Evolutionary conservation across 1,140 invertebrate species (phyloP).

Genomic region (Cephus cinctus): DNA sequence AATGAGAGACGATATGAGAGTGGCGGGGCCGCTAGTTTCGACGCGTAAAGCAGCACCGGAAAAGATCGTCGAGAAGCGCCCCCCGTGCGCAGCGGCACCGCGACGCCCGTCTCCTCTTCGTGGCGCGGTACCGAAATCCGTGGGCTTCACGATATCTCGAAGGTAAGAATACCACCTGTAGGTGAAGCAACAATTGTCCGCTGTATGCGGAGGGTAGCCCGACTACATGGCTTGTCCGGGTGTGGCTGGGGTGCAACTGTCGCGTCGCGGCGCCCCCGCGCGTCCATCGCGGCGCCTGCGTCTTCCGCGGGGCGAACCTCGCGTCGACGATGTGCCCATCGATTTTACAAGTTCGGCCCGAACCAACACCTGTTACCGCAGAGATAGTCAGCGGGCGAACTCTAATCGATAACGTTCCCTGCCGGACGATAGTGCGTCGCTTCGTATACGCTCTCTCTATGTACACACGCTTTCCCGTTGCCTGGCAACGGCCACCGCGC

Average conservation of each 20-base stretch:
- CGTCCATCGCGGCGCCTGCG: conserved; percentile 42
- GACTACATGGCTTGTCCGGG: conserved; percentile 57
- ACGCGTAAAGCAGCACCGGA: neutral
- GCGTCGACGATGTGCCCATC: conserved; percentile 29
- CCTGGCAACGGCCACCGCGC: too few relatives aligned
- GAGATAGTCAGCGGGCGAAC: conserved; percentile 13
- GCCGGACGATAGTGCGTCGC: conserved; percentile 6
- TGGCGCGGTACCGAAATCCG: neutral
- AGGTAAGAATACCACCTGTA: conserved; percentile 49
- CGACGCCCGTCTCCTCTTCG: neutral
- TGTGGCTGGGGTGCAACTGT: conserved; percentile 56
- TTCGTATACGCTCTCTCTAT: too few relatives aligned
- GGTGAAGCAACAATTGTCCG: conserved; percentile 59
- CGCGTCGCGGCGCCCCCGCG: conserved; percentile 39
- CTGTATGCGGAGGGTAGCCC: conserved; percentile 54
- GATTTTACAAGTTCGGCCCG: conserved; percentile 44
- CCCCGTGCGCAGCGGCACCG: too few relatives aligned
- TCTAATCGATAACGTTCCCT: conserved; percentile 36
- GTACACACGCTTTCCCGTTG: too few relatives aligned
- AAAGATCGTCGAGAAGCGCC: neutral
- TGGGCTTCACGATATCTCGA: neutral
- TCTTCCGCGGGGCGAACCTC: conserved; percentile 16
- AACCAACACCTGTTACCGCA: conserved; percentile 51
- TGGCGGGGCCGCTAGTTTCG: neutral
- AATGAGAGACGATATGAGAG: conserved; percentile 22